These are phyloP conservation scores for Calephelis perditalis DNA, from an alignment of 2,888 invertebrate genomes.

Conservation along the genomic window DNA sequence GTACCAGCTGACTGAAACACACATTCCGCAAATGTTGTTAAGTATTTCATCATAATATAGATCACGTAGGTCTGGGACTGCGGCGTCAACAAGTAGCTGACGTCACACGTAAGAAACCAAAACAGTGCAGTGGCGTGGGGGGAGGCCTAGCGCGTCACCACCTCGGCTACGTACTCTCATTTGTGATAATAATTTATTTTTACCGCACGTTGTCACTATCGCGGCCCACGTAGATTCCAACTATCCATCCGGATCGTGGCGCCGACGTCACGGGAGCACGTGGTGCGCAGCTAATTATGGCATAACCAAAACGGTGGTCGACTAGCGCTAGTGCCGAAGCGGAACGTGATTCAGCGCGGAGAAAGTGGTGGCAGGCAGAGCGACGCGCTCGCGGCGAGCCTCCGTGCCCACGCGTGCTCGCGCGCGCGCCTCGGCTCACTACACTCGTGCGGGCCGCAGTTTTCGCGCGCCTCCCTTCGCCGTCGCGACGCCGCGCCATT, in stretches of 20 bases:
- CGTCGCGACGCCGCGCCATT: conserved; percentile 75
- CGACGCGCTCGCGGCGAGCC: conserved; percentile 57
- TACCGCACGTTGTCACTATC: conserved; percentile 59
- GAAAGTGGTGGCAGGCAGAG: conserved; percentile 40
- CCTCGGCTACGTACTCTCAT: conserved; percentile 45
- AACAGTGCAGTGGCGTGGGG: conserved; percentile 38
- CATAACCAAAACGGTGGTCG: conserved; percentile 68
- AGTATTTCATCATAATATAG: too few relatives aligned
- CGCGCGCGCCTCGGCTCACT: conserved; percentile 51
- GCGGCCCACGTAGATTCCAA: conserved; percentile 58
- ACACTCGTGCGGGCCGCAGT: conserved; percentile 66
- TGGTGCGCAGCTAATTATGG: conserved; percentile 68
- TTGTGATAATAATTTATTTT: conserved; percentile 60
- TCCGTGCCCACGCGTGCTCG: conserved; percentile 51
- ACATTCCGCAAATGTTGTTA: too few relatives aligned
- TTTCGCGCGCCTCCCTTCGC: conserved; percentile 71
- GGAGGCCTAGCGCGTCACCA: conserved; percentile 27
- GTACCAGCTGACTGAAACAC: too few relatives aligned
- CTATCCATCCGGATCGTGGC: conserved; percentile 48
- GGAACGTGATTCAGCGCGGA: conserved; percentile 61
- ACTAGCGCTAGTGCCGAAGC: conserved; percentile 49
- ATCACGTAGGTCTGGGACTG: not conserved
- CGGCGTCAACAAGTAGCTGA: not conserved
- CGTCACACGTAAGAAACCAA: conserved; percentile 10
- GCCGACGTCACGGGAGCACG: conserved; percentile 67